Evolutionary conservation across 2,113 vertebrate genomes (phyloP), one percentile per base, ranked within the genome.

Genomic region (Chelonoidis abingdonii): DNA sequence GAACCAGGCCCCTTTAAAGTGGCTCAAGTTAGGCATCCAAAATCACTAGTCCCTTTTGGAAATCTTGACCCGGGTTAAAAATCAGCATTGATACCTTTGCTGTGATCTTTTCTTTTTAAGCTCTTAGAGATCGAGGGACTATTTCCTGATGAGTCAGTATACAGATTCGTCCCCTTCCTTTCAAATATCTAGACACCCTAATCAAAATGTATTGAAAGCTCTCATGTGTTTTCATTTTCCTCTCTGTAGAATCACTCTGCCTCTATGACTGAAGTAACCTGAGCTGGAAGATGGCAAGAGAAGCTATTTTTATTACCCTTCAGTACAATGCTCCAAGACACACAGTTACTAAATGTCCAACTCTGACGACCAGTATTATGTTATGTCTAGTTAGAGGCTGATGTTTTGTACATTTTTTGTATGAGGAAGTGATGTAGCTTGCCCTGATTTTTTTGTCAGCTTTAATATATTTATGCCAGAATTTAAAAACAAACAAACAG

Each of bases 391-490:
- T 99, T 99, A 99, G 99, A 99, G 96, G 98, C 98, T 97, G 97
- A 99, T 99, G 99, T 99, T 99, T 99, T 99, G 99, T 99, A 99
- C 99, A 98, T 99, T 99, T 98, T 98, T 99, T 99, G 99, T 99
- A 99, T 99, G 98, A 99, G 98, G 97, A 99, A 99, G 99, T 99
- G 99, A 98, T 98, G 99, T 99, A 99, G 99, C 98, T 99, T 99
- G 98, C 98, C 98, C 98, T 98, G 97, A 98, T 98, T 97, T 98
- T 98, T 98, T 98, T 98, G 98, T 99, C 98, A 98, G 98, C 98
- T 99, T 99, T 98, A 98, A 98, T 98, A 98, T 99, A 98, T 99
- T 98, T 98, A 99, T 98, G 98, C 98, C 98, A 98, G 98, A 98
- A 99, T 98, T 98, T 98, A 98, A 98, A 98, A 98, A 97, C 97